phyloP scores from a whole-genome alignment of 2,113 vertebrate species.

The Axis porcinus region DNA sequence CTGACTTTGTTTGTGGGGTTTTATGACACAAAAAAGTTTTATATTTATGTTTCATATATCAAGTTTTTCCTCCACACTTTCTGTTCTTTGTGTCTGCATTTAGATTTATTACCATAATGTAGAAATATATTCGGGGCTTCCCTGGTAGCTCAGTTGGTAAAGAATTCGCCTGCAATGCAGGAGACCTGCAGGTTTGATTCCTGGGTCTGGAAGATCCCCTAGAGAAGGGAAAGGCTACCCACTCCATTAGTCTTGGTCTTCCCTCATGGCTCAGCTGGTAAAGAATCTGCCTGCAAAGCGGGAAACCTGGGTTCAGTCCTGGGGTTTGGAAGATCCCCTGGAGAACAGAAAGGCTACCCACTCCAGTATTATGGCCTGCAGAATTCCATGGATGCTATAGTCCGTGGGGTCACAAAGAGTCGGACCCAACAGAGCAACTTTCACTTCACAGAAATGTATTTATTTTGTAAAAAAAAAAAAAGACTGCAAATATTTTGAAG shows the following conservation, averaged over 20 bases:
- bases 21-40: neutral
- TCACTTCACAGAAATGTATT: neutral
- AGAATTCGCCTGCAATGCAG: neutral
- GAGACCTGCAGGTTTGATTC: neutral
- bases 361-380: neutral
- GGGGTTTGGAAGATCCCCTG: neutral
- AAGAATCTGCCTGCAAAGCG: neutral
- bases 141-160: neutral
- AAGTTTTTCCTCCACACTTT: neutral
- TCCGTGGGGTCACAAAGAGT: neutral
- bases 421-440: accelerated
- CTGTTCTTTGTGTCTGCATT: neutral
- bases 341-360: neutral
- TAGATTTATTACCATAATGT: neutral
- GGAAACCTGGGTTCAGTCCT: neutral
- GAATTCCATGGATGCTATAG: neutral
- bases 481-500: neutral
- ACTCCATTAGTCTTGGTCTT: neutral
- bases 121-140: neutral
- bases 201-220: neutral
- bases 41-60: neutral
- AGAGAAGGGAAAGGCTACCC: neutral
- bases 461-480: neutral
- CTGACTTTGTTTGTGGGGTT: neutral
- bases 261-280: neutral